Conservation (phyloP, 2,113 vertebrate genomes). For the Chloropsis hardwickii region DNA sequence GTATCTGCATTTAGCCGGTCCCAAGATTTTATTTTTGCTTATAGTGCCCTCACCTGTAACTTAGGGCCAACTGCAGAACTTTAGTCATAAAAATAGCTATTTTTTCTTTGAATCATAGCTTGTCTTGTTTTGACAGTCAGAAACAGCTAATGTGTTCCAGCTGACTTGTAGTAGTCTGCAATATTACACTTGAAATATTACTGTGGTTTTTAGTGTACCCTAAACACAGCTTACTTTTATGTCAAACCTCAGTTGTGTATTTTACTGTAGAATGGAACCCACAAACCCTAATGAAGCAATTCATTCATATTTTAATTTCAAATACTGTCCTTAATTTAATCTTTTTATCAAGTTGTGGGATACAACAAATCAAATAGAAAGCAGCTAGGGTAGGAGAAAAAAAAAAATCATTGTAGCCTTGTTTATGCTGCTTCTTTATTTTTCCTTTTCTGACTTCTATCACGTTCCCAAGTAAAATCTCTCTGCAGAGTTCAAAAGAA, state of each 20-base stretch:
- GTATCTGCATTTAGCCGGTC: background rate
- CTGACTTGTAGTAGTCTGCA: background rate
- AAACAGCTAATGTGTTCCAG: background rate
- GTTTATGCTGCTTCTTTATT: background rate
- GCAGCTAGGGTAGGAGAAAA: background rate
- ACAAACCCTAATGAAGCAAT: background rate
- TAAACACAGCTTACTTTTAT: background rate
- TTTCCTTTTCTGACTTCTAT: background rate
- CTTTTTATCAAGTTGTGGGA: background rate
- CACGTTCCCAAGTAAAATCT: background rate
- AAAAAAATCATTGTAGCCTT: background rate
- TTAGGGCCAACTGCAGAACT: conserved; percentile 36
- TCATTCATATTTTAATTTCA: background rate
- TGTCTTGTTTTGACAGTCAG: background rate
- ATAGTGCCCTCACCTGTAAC: conserved; percentile 63
- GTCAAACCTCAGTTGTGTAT: background rate
- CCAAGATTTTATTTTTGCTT: conserved; percentile 41
- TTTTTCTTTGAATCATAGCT: background rate
- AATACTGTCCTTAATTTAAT: background rate
- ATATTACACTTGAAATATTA: background rate
- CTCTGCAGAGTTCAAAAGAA: background rate
- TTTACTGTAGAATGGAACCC: background rate
- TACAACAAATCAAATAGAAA: background rate
- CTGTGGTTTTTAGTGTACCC: background rate
- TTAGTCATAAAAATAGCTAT: background rate